Evolutionary conservation across 2,797 vertebrate species (phyloP).

Genomic region (Amazonetta brasiliensis): DNA sequence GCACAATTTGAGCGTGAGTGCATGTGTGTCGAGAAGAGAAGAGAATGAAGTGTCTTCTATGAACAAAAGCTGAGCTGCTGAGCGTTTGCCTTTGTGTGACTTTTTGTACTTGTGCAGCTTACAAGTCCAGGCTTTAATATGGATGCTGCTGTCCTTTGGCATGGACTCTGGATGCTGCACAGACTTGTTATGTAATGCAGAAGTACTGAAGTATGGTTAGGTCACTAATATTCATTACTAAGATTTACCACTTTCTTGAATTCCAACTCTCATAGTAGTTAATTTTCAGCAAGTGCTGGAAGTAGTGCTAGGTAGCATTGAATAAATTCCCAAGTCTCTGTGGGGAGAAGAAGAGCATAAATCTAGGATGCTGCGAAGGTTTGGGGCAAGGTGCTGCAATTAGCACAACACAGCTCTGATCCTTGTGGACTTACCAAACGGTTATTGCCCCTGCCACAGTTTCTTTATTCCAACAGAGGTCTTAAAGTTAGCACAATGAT

Average conservation of each 20-base stretch:
- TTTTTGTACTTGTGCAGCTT: background rate
- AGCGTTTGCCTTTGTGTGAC: background rate
- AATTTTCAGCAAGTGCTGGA: background rate
- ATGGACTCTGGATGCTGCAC: background rate
- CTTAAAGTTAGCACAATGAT: background rate
- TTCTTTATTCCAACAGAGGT: background rate
- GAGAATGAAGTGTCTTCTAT: background rate
- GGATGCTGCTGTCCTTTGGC: background rate
- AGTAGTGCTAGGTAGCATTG: background rate
- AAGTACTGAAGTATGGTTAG: background rate
- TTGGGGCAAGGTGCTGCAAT: background rate
- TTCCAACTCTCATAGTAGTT: background rate
- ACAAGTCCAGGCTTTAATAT: background rate
- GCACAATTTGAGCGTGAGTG: background rate
- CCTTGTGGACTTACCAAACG: background rate
- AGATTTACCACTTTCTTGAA: background rate
- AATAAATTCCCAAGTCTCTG: background rate
- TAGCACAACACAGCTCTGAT: background rate
- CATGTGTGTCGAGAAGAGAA: background rate
- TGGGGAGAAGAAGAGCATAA: background rate
- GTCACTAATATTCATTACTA: background rate
- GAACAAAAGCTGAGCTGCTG: background rate
- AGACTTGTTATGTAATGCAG: background rate
- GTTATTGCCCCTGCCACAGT: background rate
- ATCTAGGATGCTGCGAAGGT: background rate